Percentiles rank a stretch among this genome's conserved stretches.
phyloP scores from a whole-genome alignment of 1,140 invertebrate species.

The Scaptomyza montana region DNA sequence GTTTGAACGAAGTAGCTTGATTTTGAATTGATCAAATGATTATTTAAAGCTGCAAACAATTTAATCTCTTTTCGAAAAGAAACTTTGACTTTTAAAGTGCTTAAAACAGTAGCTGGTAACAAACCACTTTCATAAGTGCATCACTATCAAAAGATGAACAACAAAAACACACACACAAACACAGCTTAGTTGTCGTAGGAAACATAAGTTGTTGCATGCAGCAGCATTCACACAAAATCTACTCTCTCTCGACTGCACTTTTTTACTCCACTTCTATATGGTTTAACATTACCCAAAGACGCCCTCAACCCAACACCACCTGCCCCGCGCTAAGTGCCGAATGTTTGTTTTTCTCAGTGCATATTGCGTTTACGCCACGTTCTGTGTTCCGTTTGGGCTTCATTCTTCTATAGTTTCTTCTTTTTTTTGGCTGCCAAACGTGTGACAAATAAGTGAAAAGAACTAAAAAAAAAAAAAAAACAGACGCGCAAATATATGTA shows the following conservation, averaged over 20 bases:
- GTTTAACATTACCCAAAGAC: background rate
- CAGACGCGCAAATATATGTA: slow-evolving; percentile 28
- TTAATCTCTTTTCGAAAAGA: background rate
- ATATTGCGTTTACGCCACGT: slow-evolving; percentile 39
- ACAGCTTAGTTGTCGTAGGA: background rate
- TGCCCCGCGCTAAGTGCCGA: background rate
- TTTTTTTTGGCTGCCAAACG: slow-evolving; percentile 14
- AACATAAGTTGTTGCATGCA: background rate
- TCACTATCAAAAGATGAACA: background rate
- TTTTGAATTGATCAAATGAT: background rate
- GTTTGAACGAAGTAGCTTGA: too few species aligned
- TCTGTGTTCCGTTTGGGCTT: background rate
- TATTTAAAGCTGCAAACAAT: background rate
- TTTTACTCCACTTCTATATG: too few species aligned
- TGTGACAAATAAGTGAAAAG: slow-evolving; percentile 13
- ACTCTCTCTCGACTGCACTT: too few species aligned
- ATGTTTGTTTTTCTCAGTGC: background rate
- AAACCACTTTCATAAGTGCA: background rate
- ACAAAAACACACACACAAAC: background rate
- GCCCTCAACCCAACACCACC: too few species aligned
- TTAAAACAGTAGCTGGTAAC: too few species aligned
- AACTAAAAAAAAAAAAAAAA: background rate
- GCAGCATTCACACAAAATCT: too few species aligned
- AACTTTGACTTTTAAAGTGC: background rate
- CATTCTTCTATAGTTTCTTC: too few species aligned